A percentile compares a stretch with the other conserved stretches of the same genome.
These are phyloP conservation scores for Oreochromis grahami DNA, from an alignment of 2,797 vertebrate genomes.

Conservation along the genomic window DNA sequence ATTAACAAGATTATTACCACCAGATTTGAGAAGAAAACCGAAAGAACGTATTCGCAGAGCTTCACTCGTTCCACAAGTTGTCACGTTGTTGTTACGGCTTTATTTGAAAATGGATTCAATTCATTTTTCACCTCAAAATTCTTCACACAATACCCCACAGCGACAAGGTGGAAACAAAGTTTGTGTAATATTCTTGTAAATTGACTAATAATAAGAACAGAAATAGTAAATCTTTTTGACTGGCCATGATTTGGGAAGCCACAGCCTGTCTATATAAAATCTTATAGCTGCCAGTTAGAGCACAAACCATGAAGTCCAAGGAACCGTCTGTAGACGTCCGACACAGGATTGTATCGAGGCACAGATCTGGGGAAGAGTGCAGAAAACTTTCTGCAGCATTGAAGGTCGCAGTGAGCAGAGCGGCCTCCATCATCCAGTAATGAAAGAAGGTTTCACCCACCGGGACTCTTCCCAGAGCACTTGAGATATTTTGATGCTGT, in stretches of 20 bases:
- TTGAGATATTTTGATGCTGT: neutral
- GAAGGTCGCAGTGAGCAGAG: neutral
- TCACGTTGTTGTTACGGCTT: neutral
- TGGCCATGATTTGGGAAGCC: neutral
- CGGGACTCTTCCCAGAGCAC: neutral
- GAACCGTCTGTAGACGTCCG: rapidly evolving
- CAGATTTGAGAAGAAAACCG: neutral
- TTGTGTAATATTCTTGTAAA: neutral
- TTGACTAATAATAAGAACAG: neutral
- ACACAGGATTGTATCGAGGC: neutral
- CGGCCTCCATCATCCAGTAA: neutral
- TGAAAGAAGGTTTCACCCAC: neutral
- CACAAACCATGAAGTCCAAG: neutral
- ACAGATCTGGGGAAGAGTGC: neutral
- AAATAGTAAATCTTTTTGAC: rapidly evolving
- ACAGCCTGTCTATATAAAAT: rapidly evolving
- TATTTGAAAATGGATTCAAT: neutral
- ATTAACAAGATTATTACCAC: rapidly evolving
- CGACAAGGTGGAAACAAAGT: neutral
- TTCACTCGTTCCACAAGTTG: rapidly evolving
- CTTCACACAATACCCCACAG: neutral
- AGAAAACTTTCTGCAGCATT: neutral
- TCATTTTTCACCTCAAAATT: neutral
- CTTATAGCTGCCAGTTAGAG: neutral
- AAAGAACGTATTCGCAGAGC: neutral